phyloP scores from a whole-genome alignment of 2,888 invertebrate genomes.

The Brachylomia viminalis region DNA sequence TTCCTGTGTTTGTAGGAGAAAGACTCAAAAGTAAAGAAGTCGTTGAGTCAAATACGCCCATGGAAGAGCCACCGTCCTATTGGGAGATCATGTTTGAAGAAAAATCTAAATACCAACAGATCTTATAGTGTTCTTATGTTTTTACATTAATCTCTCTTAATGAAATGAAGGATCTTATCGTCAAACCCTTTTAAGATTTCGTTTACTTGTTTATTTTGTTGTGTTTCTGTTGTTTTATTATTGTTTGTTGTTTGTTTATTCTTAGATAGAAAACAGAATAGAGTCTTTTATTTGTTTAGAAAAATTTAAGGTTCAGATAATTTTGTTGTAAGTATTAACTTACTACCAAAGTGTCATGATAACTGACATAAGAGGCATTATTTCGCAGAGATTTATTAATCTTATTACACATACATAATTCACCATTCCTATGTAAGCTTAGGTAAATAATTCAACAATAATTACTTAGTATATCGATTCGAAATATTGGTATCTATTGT shows the following conservation, averaged over 20 bases:
- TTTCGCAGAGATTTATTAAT: neutral
- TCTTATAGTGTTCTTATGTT: neutral
- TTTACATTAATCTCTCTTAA: neutral
- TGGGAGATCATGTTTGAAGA: constrained; percentile 9
- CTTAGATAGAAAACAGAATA: neutral
- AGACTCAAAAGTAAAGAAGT: neutral
- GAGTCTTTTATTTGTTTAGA: constrained; percentile 5
- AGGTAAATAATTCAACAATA: neutral
- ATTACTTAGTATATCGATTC: constrained; percentile 7
- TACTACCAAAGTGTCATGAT: neutral
- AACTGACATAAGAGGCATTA: neutral
- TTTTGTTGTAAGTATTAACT: constrained; percentile 12
- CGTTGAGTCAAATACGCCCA: neutral
- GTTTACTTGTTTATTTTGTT: neutral
- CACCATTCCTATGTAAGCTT: neutral
- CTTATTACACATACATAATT: neutral
- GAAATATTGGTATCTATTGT: neutral
- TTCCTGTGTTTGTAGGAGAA: constrained; percentile 56
- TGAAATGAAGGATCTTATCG: neutral
- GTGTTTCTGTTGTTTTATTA: neutral
- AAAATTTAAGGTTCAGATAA: neutral
- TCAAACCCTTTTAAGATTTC: neutral
- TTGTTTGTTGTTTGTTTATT: constrained; percentile 24
- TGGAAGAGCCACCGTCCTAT: neutral
- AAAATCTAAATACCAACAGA: neutral